Percentiles rank a stretch among this genome's conserved stretches.
Evolutionary conservation across 2,888 invertebrate species (phyloP).

Genomic region (Cancer borealis): DNA sequence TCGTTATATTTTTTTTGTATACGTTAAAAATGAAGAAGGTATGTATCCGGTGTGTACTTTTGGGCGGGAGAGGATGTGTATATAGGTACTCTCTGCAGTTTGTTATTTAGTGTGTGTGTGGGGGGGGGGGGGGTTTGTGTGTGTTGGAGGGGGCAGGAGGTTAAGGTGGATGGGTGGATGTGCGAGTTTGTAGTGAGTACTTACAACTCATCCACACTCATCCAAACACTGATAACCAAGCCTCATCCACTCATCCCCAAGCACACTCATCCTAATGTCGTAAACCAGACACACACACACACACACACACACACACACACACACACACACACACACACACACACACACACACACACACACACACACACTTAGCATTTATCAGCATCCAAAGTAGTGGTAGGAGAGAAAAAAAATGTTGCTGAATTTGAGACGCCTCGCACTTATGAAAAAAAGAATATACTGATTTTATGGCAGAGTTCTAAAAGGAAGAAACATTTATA

Average conservation of each 20-base stretch:
- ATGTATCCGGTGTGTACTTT: too few relatives aligned
- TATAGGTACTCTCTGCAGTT: background rate
- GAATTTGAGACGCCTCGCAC: background rate
- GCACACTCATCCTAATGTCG: background rate
- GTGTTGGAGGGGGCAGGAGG: background rate
- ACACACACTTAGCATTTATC: slow-evolving; percentile 21
- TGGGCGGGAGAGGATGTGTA: too few relatives aligned
- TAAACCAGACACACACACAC: background rate
- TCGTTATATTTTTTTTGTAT: background rate
- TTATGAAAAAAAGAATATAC: background rate
- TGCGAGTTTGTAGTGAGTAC: background rate
- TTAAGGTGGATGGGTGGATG: background rate
- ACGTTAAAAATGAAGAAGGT: too few relatives aligned
- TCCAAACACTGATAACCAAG: background rate
- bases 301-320: slow-evolving; percentile 42
- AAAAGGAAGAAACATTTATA: slow-evolving; percentile 37
- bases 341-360: slow-evolving; percentile 24
- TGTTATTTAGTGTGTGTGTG: background rate
- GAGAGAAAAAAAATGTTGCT: background rate
- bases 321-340: slow-evolving; percentile 31
- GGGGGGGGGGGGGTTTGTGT: background rate
- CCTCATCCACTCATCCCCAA: slow-evolving; percentile 17
- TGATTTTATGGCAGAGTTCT: background rate
- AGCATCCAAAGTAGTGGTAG: slow-evolving; percentile 16
- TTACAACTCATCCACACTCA: background rate